phyloP scores from a whole-genome alignment of 2,113 vertebrate genomes.

The Machaerirhynchus nigripectus region DNA sequence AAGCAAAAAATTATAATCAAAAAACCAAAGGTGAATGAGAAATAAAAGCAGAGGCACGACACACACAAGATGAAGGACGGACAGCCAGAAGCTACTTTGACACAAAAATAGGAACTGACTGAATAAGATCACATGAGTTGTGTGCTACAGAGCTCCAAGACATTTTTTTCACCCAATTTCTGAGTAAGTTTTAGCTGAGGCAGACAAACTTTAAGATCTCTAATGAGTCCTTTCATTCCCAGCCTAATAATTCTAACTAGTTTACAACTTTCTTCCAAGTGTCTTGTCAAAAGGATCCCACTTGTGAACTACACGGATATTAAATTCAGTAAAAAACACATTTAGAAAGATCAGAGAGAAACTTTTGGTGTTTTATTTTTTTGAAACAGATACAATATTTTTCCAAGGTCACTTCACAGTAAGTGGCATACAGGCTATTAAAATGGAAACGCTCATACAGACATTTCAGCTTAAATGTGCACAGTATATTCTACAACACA shows the following conservation, averaged over 20 bases:
- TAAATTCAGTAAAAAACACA: constrained; percentile 53
- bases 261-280: background rate
- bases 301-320: background rate
- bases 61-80: background rate
- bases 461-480: constrained; percentile 33
- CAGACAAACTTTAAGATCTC: background rate
- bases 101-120: background rate
- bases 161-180: background rate
- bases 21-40: background rate
- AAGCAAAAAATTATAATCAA: background rate
- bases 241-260: background rate
- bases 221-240: background rate
- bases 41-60: background rate
- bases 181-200: background rate
- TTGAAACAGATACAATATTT: constrained; percentile 35
- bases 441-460: constrained; percentile 66
- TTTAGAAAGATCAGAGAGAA: constrained; percentile 72
- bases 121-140: background rate
- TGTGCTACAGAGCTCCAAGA: background rate
- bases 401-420: constrained; percentile 77
- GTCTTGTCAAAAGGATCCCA: background rate
- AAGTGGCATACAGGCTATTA: constrained; percentile 65
- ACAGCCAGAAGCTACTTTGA: background rate
- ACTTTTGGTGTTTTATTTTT: constrained; percentile 62
- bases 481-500: constrained; percentile 36